These are phyloP conservation scores for Miltochrista miniata DNA, from an alignment of 2,888 invertebrate genomes.

Conservation along the genomic window DNA sequence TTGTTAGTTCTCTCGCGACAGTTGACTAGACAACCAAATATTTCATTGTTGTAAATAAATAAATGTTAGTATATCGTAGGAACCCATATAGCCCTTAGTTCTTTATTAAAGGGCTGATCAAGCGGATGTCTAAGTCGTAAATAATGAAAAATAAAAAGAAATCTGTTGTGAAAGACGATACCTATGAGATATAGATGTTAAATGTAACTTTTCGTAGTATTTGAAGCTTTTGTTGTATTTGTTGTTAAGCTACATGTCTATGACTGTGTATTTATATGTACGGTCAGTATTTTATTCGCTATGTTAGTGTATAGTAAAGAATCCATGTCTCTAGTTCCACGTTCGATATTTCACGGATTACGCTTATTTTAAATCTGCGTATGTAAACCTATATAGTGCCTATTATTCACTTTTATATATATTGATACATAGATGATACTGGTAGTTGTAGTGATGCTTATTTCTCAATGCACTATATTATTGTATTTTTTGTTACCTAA, in stretches of 20 bases:
- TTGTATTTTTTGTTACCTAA: constrained; percentile 33
- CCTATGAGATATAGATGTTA: constrained; percentile 71
- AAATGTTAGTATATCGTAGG: constrained; percentile 68
- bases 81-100: constrained; percentile 50
- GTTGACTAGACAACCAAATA: constrained; percentile 51
- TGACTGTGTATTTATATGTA: constrained; percentile 40
- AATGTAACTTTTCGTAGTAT: constrained; percentile 64
- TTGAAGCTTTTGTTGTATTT: constrained; percentile 52
- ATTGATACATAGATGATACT: constrained; percentile 77
- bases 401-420: constrained; percentile 84
- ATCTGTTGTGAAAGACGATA: constrained; percentile 81
- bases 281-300: constrained; percentile 39
- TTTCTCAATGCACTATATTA: constrained; percentile 62
- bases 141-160: constrained; percentile 48
- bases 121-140: constrained; percentile 59
- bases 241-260: constrained; percentile 47
- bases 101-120: constrained; percentile 47
- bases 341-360: constrained; percentile 76
- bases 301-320: constrained; percentile 46
- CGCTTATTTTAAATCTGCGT: constrained; percentile 81
- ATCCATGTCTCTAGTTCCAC: constrained; percentile 54
- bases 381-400: constrained; percentile 83
- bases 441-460: constrained; percentile 44
- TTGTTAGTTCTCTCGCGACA: constrained; percentile 52
- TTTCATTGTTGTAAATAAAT: constrained; percentile 73